Evolutionary conservation across 64 coral and sea anemone genomes (phyloP), one percentile per base, ranked within the genome.

Genomic region (Platygyra sinensis): DNA sequence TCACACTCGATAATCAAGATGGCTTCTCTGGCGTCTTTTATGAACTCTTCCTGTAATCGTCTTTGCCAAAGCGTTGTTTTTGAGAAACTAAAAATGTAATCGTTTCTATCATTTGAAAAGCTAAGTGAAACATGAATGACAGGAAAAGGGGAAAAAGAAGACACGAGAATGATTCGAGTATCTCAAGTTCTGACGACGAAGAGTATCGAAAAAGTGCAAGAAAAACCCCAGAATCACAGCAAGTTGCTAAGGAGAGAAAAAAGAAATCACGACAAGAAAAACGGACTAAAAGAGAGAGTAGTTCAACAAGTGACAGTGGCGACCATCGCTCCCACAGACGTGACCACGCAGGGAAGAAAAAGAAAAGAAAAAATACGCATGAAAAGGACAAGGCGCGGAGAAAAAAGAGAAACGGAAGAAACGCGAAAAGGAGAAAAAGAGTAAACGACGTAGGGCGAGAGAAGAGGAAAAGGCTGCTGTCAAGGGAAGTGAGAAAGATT

Each of bases 341-440:
- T 19, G 52, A 76, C 42, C 30, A 63, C 18, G 14, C 59, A 36
- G 77, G 27, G 49, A 76, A 86, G 22, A 84, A 75, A 73, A 83
- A 91, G 72, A 86, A 76, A 51, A 67, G 76, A 1, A 87, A 92
- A 92, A 19, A 50, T 31, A 16, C 9, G 24, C 19, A 13, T 30
- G 29, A 42, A 81, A 38, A 82, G 3, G 86, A 87, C 60, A 46
- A 33, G 11, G 36, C 5, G 75, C 60, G 42, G 39, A 75, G 28
- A 75, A 87, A 74, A 86, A 77, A 31, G 60, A 67, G 22, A 92
- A 89, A 27, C 19, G 74, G 28, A 89, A 80, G 60, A 83, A 78
- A 86, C 49, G 82, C 10, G 51, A 31, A 7, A 59, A 28, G 79
- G 78, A 91, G 65, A 72, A 72, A 60, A 79, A 73, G 65, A 54